These are phyloP conservation scores for Crotalus tigris DNA, from an alignment of 2,113 vertebrate genomes.

Conservation along the genomic window DNA sequence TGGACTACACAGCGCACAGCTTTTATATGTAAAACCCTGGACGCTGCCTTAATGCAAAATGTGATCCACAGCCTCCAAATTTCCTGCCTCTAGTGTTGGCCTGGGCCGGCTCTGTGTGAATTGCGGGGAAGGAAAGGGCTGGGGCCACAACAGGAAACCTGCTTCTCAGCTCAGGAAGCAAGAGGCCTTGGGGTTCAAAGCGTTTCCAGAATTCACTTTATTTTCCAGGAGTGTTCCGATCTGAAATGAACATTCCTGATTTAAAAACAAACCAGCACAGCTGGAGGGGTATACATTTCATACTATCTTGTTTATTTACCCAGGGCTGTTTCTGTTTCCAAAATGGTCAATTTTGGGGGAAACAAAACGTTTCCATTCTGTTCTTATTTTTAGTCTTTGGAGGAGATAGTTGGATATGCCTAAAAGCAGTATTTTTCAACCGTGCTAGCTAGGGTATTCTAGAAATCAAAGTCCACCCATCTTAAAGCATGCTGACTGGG, in stretches of 20 bases:
- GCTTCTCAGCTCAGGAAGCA: slow-evolving; percentile 36
- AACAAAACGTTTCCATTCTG: neutral
- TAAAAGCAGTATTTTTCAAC: neutral
- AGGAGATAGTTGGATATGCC: neutral
- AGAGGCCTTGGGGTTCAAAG: neutral
- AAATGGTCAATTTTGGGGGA: neutral
- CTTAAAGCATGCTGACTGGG: neutral
- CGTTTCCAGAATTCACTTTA: neutral
- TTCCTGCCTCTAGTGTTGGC: neutral
- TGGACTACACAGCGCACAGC: neutral
- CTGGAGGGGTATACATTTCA: neutral
- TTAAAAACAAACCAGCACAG: neutral
- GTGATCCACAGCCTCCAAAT: neutral
- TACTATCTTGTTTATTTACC: neutral
- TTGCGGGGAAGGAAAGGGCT: slow-evolving; percentile 58
- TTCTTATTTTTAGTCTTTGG: neutral
- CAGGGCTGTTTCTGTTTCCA: neutral
- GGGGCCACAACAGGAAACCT: slow-evolving; percentile 43
- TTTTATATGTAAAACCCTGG: neutral
- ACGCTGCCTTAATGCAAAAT: neutral
- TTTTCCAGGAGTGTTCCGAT: slow-evolving; percentile 1
- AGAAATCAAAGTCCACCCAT: neutral
- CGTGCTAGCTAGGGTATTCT: neutral
- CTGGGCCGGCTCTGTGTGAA: neutral
- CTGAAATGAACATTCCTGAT: neutral